These are phyloP conservation scores for Cephus runcator DNA, from an alignment of 2,888 invertebrate genomes.

Conservation along the genomic window DNA sequence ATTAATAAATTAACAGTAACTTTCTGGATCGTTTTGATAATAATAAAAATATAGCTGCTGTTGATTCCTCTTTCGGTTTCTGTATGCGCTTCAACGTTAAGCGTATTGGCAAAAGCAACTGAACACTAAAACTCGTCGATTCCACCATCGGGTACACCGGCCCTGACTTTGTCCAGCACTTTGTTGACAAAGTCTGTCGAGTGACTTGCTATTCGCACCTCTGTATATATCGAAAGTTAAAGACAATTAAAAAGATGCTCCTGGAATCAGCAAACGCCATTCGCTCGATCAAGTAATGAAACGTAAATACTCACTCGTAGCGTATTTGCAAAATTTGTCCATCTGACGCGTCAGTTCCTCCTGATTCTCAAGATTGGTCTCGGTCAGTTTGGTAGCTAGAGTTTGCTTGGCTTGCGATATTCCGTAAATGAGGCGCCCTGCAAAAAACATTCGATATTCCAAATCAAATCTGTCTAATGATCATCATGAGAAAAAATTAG, in stretches of 20 bases:
- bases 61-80: slow-evolving; percentile 34
- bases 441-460: slow-evolving; percentile 45
- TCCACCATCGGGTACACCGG: slow-evolving; percentile 82
- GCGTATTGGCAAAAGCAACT: slow-evolving; percentile 18
- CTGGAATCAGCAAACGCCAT: neutral
- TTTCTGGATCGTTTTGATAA: slow-evolving; percentile 28
- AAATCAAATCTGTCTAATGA: neutral
- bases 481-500: neutral
- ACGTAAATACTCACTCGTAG: slow-evolving; percentile 73
- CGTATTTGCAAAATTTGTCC: slow-evolving; percentile 75
- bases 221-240: slow-evolving; percentile 67
- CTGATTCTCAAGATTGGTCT: slow-evolving; percentile 68
- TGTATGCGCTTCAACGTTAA: slow-evolving; percentile 31
- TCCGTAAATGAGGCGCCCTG: slow-evolving; percentile 82
- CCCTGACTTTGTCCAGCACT: slow-evolving; percentile 86
- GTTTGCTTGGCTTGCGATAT: slow-evolving; percentile 82
- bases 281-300: neutral
- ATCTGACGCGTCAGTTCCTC: slow-evolving; percentile 78
- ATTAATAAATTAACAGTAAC: slow-evolving; percentile 49
- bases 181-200: slow-evolving; percentile 95
- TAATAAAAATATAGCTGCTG: slow-evolving; percentile 36
- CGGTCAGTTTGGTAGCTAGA: slow-evolving; percentile 74
- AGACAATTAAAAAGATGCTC: neutral
- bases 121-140: slow-evolving; percentile 75
- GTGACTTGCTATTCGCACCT: slow-evolving; percentile 87